phyloP scores from a whole-genome alignment of 2,797 vertebrate species.

The Enteromius trimaculatus region DNA sequence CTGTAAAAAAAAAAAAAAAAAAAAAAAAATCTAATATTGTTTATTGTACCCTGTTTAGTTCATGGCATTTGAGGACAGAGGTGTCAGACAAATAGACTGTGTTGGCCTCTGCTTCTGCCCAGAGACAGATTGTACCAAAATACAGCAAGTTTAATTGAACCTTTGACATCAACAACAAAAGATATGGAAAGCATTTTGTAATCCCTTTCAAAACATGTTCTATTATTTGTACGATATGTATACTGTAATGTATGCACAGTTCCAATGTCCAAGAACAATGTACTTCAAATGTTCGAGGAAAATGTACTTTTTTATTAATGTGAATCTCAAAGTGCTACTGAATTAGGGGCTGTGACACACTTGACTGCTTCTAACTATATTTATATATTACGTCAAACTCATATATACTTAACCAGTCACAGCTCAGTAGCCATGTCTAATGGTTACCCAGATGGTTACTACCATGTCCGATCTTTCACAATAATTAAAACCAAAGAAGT shows the following conservation, averaged over 20 bases:
- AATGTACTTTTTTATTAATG: too few species aligned
- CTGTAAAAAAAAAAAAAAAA: not conserved
- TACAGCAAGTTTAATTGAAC: not conserved
- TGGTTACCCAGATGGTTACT: slow-evolving; percentile 64
- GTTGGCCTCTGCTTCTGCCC: not conserved
- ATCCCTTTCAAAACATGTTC: not conserved
- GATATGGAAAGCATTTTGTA: not conserved
- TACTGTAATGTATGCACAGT: not conserved
- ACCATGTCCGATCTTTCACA: slow-evolving; percentile 47
- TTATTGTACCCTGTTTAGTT: not conserved
- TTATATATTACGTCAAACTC: slow-evolving; percentile 51
- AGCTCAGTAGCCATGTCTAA: slow-evolving; percentile 55
- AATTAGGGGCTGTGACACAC: slow-evolving; percentile 10
- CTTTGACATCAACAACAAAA: slow-evolving; percentile 2
- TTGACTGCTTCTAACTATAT: slow-evolving; percentile 43
- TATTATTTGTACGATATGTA: not conserved
- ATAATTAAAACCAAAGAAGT: slow-evolving; percentile 52
- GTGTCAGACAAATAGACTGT: not conserved
- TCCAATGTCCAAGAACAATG: not conserved
- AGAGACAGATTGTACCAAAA: not conserved
- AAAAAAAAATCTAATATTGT: not conserved
- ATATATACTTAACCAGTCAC: slow-evolving; percentile 53
- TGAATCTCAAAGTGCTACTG: not conserved
- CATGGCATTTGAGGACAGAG: not conserved
- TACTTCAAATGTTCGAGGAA: not conserved